Percentiles rank a stretch among this genome's conserved stretches.
phyloP scores from a whole-genome alignment of 2,888 invertebrate genomes.

The Halictus ligatus region DNA sequence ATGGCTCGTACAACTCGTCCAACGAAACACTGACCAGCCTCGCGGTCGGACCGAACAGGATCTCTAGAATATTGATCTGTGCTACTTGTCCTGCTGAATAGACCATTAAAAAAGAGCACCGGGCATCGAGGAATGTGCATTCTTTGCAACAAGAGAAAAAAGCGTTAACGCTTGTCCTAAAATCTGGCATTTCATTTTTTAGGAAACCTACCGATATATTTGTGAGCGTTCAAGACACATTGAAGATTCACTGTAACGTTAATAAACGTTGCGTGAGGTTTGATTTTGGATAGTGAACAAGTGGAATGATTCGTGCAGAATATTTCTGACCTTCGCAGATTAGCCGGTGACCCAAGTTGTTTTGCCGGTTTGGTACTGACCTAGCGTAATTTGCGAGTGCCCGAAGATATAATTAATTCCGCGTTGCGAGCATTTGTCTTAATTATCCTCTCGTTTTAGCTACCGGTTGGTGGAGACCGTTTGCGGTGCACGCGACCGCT shows the following conservation, averaged over 20 bases:
- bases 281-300: neutral
- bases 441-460: slow-evolving; percentile 58
- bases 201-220: neutral
- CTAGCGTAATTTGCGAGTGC: neutral
- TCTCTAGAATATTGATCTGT: neutral
- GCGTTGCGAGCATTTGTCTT: slow-evolving; percentile 55
- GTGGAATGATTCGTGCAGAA: neutral
- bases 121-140: neutral
- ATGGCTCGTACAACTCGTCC: neutral
- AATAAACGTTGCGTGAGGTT: neutral
- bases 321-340: neutral
- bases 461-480: neutral
- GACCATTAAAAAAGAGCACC: neutral
- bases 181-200: neutral
- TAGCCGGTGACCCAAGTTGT: neutral
- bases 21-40: neutral
- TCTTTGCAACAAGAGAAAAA: neutral
- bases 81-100: neutral
- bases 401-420: slow-evolving; percentile 26
- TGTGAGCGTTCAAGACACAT: neutral
- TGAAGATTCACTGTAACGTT: neutral
- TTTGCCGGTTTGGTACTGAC: neutral
- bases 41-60: neutral
- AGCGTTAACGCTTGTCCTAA: neutral
- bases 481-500: slow-evolving; percentile 17